Evolutionary conservation across 2,113 vertebrate genomes (phyloP), one percentile per base, ranked within the genome.

Genomic region (Crotalus horridus): DNA sequence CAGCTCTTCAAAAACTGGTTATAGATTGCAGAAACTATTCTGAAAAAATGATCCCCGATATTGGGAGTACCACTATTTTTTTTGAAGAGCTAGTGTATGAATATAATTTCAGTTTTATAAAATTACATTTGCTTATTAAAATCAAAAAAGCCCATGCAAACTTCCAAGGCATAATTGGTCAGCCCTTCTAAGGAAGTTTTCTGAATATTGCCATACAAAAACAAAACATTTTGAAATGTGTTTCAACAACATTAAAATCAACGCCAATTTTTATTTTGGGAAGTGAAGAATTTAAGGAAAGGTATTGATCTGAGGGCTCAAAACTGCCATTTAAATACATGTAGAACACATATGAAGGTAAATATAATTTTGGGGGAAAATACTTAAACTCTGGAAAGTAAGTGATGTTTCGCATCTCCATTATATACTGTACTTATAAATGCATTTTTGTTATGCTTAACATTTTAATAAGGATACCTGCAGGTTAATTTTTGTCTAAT

Each of bases 21-120:
- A 10, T 91, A 33, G 87, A 91, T 88, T 48, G 39, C 48, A 39
- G 90, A 89, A 54, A 81, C 3, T 3, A 9, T 9, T 93, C 51
- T 74, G 93, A 15, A 23, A 46, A 81, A 24, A 9, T 56, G 6
- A n/a, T 81, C 21, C 21, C n/a, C 1, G 29, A 17, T 58, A 91
- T 53, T 89, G 56, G 56, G 1, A 91, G 92, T 85, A 8, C 29
- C 64, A 61, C 74, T 64, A 17, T 61, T 54, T 2, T 26, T 93
- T 87, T 95, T 54, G 61, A 95, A 92, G 33, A 86, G 5, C 13
- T 33, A 3, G 4, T 87, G 54, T 94, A 20, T 12, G 59, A 87
- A 51, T 90, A 3, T 94, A 81, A 90, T 95, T 74, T 93, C 64
- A 55, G 43, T 85, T 91, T 91, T 91, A 54, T 86, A 93, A 86